Evolutionary conservation across 2,888 invertebrate genomes (phyloP).

Genomic region (Acrobasis repandana): DNA sequence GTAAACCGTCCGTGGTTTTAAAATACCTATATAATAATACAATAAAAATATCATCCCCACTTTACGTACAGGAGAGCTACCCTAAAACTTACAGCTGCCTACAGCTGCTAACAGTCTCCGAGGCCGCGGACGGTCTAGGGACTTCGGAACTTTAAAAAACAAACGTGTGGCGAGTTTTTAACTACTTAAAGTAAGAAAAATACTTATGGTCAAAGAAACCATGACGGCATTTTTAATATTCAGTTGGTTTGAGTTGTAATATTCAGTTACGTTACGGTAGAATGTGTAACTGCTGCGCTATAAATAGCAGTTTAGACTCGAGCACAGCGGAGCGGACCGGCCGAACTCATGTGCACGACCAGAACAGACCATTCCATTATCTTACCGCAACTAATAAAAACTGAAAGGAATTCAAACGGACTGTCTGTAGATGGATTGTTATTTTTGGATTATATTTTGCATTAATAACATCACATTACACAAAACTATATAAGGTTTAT

Average conservation of each 20-base stretch:
- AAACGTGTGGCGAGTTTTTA: too few relatives aligned
- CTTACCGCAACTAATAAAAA: constrained; percentile 75
- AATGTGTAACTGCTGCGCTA: constrained; percentile 64
- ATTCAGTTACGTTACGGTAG: constrained; percentile 67
- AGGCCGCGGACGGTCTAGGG: too few relatives aligned
- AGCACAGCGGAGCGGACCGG: constrained; percentile 64
- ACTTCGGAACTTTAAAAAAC: too few relatives aligned
- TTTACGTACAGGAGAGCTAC: too few relatives aligned
- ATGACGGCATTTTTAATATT: constrained; percentile 50
- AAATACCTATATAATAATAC: too few relatives aligned
- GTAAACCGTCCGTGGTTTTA: too few relatives aligned
- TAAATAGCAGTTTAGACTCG: constrained; percentile 70
- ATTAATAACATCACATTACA: neutral
- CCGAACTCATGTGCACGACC: constrained; percentile 54
- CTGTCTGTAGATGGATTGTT: constrained; percentile 43
- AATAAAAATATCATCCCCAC: too few relatives aligned
- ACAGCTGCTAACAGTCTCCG: too few relatives aligned
- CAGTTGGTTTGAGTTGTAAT: constrained; percentile 69
- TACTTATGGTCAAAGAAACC: too few relatives aligned
- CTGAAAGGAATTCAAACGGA: constrained; percentile 66
- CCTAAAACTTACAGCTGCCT: too few relatives aligned
- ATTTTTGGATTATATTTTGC: constrained; percentile 12
- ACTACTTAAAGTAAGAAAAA: too few relatives aligned
- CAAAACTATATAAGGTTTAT: too few relatives aligned
- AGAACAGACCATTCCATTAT: constrained; percentile 75